A percentile compares a stretch with the other conserved stretches of the same genome.
Conservation (phyloP, 2,113 vertebrate species). For the Daubentonia madagascariensis region DNA sequence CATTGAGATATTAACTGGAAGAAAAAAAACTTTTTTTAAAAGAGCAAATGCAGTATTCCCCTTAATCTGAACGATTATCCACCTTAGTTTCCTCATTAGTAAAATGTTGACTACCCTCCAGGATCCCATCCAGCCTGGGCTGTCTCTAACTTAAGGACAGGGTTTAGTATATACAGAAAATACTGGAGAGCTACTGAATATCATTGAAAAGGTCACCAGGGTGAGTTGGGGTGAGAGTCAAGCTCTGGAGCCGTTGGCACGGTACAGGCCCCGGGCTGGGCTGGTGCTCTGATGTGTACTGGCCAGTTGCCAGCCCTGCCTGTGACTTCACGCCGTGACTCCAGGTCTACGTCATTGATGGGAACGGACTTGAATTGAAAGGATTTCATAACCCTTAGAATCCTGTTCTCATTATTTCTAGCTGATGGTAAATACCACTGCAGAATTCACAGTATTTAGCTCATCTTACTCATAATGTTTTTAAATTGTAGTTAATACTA, state of each 20-base stretch:
- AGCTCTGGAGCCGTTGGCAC: rapidly evolving
- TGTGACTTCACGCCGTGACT: background rate
- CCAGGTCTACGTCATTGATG: background rate
- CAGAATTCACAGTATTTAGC: background rate
- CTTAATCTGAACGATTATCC: background rate
- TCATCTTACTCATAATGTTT: background rate
- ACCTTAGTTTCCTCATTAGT: background rate
- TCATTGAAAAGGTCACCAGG: background rate
- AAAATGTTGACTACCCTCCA: background rate
- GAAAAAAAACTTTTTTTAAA: background rate
- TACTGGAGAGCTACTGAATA: background rate
- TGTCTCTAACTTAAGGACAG: background rate
- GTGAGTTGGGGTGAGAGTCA: background rate
- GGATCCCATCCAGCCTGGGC: background rate
- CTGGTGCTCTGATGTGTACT: background rate
- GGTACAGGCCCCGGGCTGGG: rapidly evolving
- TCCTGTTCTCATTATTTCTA: background rate
- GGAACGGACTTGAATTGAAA: background rate
- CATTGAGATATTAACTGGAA: slow-evolving; percentile 46
- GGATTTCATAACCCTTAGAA: background rate
- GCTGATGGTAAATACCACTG: background rate
- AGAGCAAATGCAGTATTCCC: background rate
- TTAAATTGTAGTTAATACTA: background rate
- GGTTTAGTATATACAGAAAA: background rate
- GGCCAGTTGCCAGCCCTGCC: background rate